A percentile compares a stretch with the other conserved stretches of the same genome.
phyloP scores from a whole-genome alignment of 2,113 vertebrate species.

The Motacilla tschutschensis region DNA sequence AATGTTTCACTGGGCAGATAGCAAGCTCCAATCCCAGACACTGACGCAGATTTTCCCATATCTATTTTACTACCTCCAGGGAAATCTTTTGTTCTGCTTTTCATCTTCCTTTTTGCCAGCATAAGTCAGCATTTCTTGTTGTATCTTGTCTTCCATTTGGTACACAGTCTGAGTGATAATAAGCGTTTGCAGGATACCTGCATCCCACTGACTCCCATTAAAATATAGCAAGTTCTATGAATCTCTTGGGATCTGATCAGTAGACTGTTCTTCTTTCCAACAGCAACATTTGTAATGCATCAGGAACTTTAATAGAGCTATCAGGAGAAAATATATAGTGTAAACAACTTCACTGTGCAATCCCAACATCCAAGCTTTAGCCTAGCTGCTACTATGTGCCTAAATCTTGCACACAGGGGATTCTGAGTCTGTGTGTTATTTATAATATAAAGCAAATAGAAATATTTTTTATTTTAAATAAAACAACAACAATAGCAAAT shows the following conservation, averaged over 20 bases:
- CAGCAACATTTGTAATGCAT: neutral
- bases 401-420: neutral
- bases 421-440: neutral
- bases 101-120: neutral
- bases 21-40: neutral
- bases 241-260: neutral
- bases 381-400: neutral
- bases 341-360: neutral
- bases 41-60: neutral
- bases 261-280: neutral
- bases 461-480: neutral
- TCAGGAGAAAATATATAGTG: neutral
- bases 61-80: neutral
- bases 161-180: conserved; percentile 6
- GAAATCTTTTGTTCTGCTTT: neutral
- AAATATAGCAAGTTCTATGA: neutral
- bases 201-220: neutral
- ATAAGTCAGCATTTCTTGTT: conserved; percentile 20
- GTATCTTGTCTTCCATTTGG: conserved; percentile 9
- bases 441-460: neutral
- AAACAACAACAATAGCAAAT: neutral
- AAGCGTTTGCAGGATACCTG: neutral
- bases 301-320: neutral
- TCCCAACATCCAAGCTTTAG: neutral
- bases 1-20: neutral